Percentiles rank a stretch among this genome's conserved stretches.
These are phyloP conservation scores for Ditylenchus weischeri DNA, from an alignment of 2,888 invertebrate species.

Conservation along the genomic window DNA sequence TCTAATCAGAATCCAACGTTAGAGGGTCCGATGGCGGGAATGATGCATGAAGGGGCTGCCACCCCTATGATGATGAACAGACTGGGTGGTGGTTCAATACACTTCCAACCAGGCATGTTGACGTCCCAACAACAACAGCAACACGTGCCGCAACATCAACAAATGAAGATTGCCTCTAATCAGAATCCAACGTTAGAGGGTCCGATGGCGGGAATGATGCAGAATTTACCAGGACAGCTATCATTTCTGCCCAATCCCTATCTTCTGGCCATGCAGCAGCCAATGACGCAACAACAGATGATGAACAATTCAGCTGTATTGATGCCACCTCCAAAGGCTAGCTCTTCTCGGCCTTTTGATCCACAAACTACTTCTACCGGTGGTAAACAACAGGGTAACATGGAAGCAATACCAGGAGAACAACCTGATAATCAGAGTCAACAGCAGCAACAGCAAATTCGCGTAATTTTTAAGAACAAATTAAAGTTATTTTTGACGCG, in stretches of 20 bases:
- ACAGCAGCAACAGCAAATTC: background rate
- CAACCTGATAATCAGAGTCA: background rate
- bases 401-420: background rate
- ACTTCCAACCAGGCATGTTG: no score
- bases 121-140: no score
- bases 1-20: no score
- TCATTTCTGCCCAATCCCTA: background rate
- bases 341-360: background rate
- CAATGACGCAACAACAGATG: conserved; percentile 20
- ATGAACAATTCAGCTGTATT: background rate
- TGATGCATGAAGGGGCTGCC: no score
- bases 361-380: background rate
- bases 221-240: background rate
- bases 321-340: background rate
- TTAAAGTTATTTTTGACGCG: no score
- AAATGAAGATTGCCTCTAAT: no score
- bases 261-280: no score
- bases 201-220: background rate
- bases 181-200: no score
- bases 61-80: no score
- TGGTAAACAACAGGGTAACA: background rate
- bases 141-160: no score
- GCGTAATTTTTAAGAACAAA: background rate
- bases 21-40: no score
- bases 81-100: no score